Evolutionary conservation across 2,888 invertebrate genomes (phyloP).

Genomic region (Atethmia centrago): DNA sequence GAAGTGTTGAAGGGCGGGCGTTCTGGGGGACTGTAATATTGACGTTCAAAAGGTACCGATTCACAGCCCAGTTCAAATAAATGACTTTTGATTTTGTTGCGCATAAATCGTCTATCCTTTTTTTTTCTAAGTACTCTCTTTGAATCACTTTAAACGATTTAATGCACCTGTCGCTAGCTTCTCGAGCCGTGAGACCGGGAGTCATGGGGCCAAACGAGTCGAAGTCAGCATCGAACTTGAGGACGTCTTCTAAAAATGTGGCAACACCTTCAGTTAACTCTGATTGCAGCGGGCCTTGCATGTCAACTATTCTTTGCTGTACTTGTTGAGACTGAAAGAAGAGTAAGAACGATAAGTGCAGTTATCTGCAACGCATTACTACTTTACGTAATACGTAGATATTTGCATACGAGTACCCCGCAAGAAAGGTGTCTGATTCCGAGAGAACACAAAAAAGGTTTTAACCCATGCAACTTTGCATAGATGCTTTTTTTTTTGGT

Average conservation of each 20-base stretch:
- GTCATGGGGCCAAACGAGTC: conserved; percentile 96
- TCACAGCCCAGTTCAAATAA: background rate
- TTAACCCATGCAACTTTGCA: background rate
- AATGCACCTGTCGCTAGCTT: conserved; percentile 94
- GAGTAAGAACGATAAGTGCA: background rate
- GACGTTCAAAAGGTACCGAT: background rate
- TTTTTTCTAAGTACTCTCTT: background rate
- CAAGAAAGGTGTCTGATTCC: background rate
- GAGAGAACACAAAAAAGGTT: background rate
- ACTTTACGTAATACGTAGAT: no score
- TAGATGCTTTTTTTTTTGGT: no score
- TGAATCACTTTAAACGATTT: background rate
- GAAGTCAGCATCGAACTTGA: conserved; percentile 93
- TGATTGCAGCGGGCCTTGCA: conserved; percentile 93
- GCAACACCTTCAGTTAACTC: conserved; percentile 93
- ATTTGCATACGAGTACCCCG: background rate
- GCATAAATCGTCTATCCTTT: background rate
- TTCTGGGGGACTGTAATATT: background rate
- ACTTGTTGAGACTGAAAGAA: conserved; percentile 91
- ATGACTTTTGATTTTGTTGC: background rate
- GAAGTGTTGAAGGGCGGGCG: background rate
- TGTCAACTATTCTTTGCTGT: conserved; percentile 93
- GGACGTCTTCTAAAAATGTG: conserved; percentile 92
- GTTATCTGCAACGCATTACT: background rate
- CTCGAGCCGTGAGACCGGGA: conserved; percentile 94